Evolutionary conservation across 2,888 invertebrate species (phyloP), one percentile per base, ranked within the genome.

Genomic region (Lordiphosa fenestrarum): DNA sequence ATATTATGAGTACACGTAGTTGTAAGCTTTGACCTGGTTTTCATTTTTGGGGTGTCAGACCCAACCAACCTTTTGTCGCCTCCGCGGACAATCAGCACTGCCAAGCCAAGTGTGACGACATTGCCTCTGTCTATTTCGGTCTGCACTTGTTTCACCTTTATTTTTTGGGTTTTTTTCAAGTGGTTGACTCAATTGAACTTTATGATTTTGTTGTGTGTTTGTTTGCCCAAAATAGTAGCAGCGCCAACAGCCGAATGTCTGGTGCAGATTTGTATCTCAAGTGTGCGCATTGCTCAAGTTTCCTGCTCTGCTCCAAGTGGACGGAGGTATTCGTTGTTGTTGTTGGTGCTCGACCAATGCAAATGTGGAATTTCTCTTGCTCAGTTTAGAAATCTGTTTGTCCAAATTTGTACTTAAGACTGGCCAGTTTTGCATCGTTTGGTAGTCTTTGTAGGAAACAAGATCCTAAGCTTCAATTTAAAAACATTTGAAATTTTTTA

Each of bases 261-360:
- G 64, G 44, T 52, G 51, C 51, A 58, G 70, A 73, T 76, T 62
- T 59, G 53, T 78, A 76, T 76, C 78, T 76, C 37, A 77, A 73
- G 75, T 78, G 75, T 67, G 61, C 65, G 52, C 44, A 73, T 69
- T 78, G 76, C 76, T 73, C 62, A 77, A 77, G 69, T 77, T 76
- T 77, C 73, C 72, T 75, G 71, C 72, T 77, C 49, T 54, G 67
- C 61, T 75, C 60, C 63, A 57, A 70, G 69, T 70, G 65, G 58
- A 60, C 63, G 65, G 66, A 60, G 62, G 69, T 62, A 54, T 48
- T 62, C 47, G 54, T 33, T 49, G 35, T 12, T 6, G 47, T 37
- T 35, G 49, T 47, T 60, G 30, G 9, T 30, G 9, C 15, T 15
- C 15, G 53, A 50, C 50, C 21, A 56, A 60, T 60, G 30, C 56